phyloP scores from a whole-genome alignment of 2,113 vertebrate species.

The Notiomystis cincta region DNA sequence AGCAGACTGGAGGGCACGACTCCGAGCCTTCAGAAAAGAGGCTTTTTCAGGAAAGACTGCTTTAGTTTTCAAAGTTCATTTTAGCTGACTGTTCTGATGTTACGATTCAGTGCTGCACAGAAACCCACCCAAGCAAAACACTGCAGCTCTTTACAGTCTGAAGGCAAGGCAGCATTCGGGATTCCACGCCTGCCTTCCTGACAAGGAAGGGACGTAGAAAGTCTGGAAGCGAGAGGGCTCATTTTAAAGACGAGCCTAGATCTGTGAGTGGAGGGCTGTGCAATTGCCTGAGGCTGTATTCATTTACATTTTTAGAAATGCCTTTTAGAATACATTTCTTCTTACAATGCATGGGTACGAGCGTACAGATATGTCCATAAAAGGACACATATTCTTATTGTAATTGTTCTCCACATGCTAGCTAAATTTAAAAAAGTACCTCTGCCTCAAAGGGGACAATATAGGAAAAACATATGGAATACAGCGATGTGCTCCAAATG shows the following conservation, averaged over 20 bases:
- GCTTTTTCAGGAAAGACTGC: background rate
- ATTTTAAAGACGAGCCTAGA: slow-evolving; percentile 6
- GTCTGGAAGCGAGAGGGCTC: background rate
- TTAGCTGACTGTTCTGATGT: background rate
- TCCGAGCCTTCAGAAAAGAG: background rate
- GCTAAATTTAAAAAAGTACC: background rate
- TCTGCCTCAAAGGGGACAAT: background rate
- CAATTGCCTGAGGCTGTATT: background rate
- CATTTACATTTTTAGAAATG: slow-evolving; percentile 37
- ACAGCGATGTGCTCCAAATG: background rate
- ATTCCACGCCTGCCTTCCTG: background rate
- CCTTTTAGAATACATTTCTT: background rate
- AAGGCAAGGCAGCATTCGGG: background rate
- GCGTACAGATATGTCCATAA: background rate
- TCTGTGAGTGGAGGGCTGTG: background rate
- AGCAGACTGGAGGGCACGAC: background rate
- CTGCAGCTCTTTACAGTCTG: background rate
- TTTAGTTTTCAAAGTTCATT: background rate
- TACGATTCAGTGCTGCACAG: background rate
- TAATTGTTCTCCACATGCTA: background rate
- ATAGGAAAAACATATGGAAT: background rate
- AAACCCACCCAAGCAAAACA: slow-evolving; percentile 30
- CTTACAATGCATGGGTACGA: background rate
- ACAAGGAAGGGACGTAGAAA: background rate
- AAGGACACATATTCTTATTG: background rate